Percentiles rank a stretch among this genome's conserved stretches.
phyloP scores from a whole-genome alignment of 2,113 vertebrate genomes.

The Serilophus lunatus region DNA sequence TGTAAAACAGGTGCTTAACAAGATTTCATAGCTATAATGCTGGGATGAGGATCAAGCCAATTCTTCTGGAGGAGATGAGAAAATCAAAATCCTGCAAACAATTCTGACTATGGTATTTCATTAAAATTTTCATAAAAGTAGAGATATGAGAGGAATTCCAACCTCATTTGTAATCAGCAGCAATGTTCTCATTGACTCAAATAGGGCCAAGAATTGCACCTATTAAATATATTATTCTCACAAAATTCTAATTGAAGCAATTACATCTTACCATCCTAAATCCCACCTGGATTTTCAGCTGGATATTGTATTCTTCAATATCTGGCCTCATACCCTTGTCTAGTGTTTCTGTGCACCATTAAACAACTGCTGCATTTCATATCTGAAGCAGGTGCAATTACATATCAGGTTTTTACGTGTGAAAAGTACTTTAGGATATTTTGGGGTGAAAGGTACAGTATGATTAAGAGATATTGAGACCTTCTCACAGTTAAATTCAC shows the following conservation, averaged over 20 bases:
- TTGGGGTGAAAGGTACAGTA: slow-evolving; percentile 51
- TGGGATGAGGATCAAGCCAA: background rate
- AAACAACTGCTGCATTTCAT: slow-evolving; percentile 62
- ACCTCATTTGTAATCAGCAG: slow-evolving; percentile 57
- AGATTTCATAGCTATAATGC: slow-evolving; percentile 14
- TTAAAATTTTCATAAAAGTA: slow-evolving; percentile 43
- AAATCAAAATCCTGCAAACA: slow-evolving; percentile 23
- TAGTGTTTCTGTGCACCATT: slow-evolving; percentile 54
- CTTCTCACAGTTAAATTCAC: slow-evolving; percentile 14
- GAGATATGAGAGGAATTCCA: slow-evolving; percentile 28
- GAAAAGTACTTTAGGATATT: slow-evolving; percentile 53
- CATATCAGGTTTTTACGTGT: slow-evolving; percentile 16
- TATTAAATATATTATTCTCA: slow-evolving; percentile 61
- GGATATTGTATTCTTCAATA: slow-evolving; percentile 58
- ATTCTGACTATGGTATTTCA: slow-evolving; percentile 24
- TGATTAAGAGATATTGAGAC: slow-evolving; percentile 23
- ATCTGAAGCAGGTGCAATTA: slow-evolving; percentile 56
- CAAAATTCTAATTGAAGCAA: slow-evolving; percentile 65
- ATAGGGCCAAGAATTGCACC: slow-evolving; percentile 41
- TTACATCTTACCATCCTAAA: slow-evolving; percentile 61
- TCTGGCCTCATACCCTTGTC: slow-evolving; percentile 42
- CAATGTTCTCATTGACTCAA: slow-evolving; percentile 40
- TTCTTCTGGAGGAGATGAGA: slow-evolving; percentile 35
- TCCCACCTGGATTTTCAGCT: slow-evolving; percentile 63
- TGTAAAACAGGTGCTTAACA: slow-evolving; percentile 30